Percentiles rank a stretch among this genome's conserved stretches.
These are phyloP conservation scores for Dicrostonyx torquatus DNA, from an alignment of 2,797 vertebrate species.

Conservation along the genomic window DNA sequence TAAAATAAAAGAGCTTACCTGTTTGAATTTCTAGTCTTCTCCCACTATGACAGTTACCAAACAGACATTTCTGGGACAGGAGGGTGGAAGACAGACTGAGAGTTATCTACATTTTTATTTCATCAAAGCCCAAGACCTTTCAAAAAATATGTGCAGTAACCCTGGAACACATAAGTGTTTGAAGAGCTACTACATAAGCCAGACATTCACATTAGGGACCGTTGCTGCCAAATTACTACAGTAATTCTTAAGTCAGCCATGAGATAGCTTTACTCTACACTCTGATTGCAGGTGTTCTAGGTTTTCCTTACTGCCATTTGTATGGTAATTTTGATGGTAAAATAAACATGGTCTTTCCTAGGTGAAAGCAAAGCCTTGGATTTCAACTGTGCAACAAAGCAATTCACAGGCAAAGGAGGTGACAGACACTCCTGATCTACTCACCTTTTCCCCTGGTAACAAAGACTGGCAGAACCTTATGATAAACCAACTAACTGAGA, in stretches of 20 bases:
- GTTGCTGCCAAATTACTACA: neutral
- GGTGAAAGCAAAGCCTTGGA: slow-evolving; percentile 73
- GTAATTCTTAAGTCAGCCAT: slow-evolving; percentile 19
- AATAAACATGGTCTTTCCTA: slow-evolving; percentile 72
- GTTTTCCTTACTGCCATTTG: slow-evolving; percentile 19
- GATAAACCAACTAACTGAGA: slow-evolving; percentile 80
- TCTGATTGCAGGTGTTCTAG: neutral
- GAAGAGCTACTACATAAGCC: slow-evolving; percentile 32
- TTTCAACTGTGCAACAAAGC: slow-evolving; percentile 52
- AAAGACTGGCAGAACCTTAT: slow-evolving; percentile 61
- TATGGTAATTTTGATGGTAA: slow-evolving; percentile 9
- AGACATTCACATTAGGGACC: neutral
- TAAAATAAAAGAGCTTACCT: slow-evolving; percentile 3
- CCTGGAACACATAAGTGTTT: slow-evolving; percentile 34
- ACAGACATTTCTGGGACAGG: slow-evolving; percentile 60
- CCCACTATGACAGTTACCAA: slow-evolving; percentile 53
- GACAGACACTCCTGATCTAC: slow-evolving; percentile 45
- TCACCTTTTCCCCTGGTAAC: neutral
- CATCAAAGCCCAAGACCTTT: slow-evolving; percentile 42
- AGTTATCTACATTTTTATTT: slow-evolving; percentile 68
- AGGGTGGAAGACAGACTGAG: slow-evolving; percentile 60
- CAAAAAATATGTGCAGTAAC: slow-evolving; percentile 45
- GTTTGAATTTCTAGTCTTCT: slow-evolving; percentile 51
- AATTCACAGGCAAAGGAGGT: neutral
- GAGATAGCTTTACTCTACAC: neutral